Conservation (phyloP, 1,140 invertebrate genomes). For the Coptotermes formosanus region DNA sequence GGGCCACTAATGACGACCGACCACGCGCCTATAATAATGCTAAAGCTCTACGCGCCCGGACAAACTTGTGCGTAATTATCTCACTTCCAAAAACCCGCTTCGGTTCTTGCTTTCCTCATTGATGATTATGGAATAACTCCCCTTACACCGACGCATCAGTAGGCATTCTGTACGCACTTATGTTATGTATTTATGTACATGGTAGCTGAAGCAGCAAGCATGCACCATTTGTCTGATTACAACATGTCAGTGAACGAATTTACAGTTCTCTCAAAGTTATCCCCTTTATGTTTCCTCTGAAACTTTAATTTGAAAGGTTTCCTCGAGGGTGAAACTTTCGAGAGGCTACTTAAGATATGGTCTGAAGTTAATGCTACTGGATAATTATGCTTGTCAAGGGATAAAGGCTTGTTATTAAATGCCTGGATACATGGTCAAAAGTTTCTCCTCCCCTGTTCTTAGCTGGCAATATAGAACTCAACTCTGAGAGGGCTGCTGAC, state of each 20-base stretch:
- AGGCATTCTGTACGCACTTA: neutral
- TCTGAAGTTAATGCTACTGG: neutral
- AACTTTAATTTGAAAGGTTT: neutral
- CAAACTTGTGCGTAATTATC: neutral
- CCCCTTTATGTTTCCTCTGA: neutral
- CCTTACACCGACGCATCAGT: neutral
- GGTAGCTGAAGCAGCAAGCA: neutral
- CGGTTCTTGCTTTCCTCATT: no score
- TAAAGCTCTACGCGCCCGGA: neutral
- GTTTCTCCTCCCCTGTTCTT: neutral
- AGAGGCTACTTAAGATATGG: constrained; percentile 5
- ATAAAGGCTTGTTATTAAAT: neutral
- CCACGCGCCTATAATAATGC: constrained; percentile 3
- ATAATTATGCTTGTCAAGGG: neutral
- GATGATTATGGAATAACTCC: neutral
- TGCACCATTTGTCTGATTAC: neutral
- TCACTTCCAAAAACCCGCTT: neutral
- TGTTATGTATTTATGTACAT: no score
- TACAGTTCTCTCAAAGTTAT: neutral
- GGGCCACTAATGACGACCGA: neutral
- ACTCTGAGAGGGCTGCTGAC: neutral
- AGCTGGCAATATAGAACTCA: neutral
- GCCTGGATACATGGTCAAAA: neutral
- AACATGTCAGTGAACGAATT: neutral
- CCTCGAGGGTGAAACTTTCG: neutral